Conservation (phyloP, 2,888 invertebrate genomes). For the Macrophya alboannulata region DNA sequence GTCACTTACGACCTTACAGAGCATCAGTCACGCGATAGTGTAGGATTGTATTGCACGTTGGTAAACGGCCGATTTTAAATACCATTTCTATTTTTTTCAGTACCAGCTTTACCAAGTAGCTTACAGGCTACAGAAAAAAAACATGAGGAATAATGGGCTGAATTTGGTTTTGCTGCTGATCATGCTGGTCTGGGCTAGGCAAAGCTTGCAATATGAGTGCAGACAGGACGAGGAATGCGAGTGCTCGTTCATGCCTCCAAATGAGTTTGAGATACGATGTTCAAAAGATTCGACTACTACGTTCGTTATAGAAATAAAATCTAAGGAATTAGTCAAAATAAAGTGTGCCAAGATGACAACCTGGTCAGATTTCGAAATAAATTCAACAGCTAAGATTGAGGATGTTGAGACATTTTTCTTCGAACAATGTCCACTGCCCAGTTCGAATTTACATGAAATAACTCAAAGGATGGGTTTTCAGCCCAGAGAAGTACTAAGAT, state of each 20-base stretch:
- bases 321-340: slow-evolving; percentile 62
- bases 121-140: background rate
- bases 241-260: slow-evolving; percentile 25
- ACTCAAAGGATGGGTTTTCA: slow-evolving; percentile 63
- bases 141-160: slow-evolving; percentile 19
- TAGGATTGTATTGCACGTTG: background rate
- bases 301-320: slow-evolving; percentile 64
- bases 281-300: slow-evolving; percentile 53
- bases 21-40: too few species aligned
- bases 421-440: slow-evolving; percentile 66
- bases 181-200: slow-evolving; percentile 46
- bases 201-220: slow-evolving; percentile 62
- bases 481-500: slow-evolving; percentile 62
- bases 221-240: slow-evolving; percentile 23
- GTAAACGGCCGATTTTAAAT: background rate
- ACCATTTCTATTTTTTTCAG: slow-evolving; percentile 1
- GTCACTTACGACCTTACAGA: too few species aligned
- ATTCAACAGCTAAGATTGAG: slow-evolving; percentile 10
- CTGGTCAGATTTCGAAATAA: slow-evolving; percentile 68
- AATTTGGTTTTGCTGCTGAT: background rate
- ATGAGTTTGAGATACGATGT: slow-evolving; percentile 66
- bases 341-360: slow-evolving; percentile 62
- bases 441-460: slow-evolving; percentile 64
- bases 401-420: slow-evolving; percentile 62
- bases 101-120: background rate